Conservation (phyloP, 2,888 invertebrate species). For the Clistopyga incitator region DNA sequence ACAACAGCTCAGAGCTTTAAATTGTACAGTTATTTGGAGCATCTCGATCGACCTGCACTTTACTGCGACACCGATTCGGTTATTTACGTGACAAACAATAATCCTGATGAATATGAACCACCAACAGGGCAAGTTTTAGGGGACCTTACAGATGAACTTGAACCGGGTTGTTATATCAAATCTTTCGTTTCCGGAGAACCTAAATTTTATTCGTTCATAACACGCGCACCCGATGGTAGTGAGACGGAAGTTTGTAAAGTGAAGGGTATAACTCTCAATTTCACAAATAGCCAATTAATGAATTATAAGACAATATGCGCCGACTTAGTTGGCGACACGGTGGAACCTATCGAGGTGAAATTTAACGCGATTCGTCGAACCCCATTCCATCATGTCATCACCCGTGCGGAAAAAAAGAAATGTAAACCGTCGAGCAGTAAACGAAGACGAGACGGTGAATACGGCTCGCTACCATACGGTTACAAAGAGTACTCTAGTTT, state of each 20-base stretch:
- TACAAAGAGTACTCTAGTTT: neutral
- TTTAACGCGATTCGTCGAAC: neutral
- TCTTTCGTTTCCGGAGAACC: conserved; percentile 79
- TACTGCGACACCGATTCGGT: no score
- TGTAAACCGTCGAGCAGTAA: neutral
- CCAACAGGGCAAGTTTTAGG: conserved; percentile 77
- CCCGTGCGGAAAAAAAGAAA: no score
- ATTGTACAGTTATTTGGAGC: no score
- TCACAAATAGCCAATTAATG: conserved; percentile 39
- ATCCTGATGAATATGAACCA: no score
- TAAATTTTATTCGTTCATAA: conserved; percentile 75
- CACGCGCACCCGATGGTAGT: neutral
- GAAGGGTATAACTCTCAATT: conserved; percentile 63
- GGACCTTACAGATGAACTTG: conserved; percentile 79
- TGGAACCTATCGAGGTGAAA: neutral
- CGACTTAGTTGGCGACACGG: conserved; percentile 1
- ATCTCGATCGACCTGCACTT: no score
- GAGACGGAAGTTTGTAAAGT: conserved; percentile 70
- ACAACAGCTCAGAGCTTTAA: no score
- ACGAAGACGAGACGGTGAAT: no score
- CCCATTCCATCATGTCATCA: no score
- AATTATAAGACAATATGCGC: conserved; percentile 52
- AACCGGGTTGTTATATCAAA: conserved; percentile 73
- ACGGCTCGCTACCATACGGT: neutral
- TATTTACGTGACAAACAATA: no score